phyloP scores from a whole-genome alignment of 1,140 invertebrate species.

The Drosophila kanapiae region DNA sequence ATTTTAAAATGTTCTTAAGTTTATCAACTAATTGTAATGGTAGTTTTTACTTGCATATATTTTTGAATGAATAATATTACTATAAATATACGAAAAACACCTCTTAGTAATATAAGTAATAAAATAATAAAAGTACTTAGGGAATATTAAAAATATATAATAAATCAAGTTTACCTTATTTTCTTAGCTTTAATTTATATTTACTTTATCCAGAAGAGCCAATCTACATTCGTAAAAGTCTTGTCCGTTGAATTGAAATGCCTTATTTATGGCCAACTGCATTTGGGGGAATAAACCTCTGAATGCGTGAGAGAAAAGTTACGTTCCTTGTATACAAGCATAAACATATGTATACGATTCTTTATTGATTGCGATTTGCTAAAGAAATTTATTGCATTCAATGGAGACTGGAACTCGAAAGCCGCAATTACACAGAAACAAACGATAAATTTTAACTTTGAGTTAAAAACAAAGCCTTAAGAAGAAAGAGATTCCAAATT shows the following conservation, averaged over 20 bases:
- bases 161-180: neutral
- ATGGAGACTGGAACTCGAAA: constrained; percentile 6
- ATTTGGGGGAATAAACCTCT: neutral
- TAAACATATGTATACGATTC: constrained; percentile 17
- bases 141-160: too few relatives aligned
- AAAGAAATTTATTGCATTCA: constrained; percentile 37
- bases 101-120: too few relatives aligned
- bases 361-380: constrained; percentile 40
- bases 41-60: too few relatives aligned
- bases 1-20: neutral
- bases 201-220: neutral
- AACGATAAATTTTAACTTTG: too few relatives aligned
- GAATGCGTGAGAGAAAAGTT: constrained; percentile 8
- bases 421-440: neutral
- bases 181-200: neutral
- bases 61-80: too few relatives aligned
- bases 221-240: neutral
- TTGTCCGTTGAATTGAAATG: constrained; percentile 1
- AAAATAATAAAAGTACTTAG: too few relatives aligned
- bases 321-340: neutral
- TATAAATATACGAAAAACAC: too few relatives aligned
- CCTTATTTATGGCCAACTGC: constrained; percentile 17
- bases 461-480: too few relatives aligned
- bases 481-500: too few relatives aligned
- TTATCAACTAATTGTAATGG: too few relatives aligned